Percentiles rank a stretch among this genome's conserved stretches.
Conservation (phyloP, 2,113 vertebrate species). For the Heterotis niloticus region DNA sequence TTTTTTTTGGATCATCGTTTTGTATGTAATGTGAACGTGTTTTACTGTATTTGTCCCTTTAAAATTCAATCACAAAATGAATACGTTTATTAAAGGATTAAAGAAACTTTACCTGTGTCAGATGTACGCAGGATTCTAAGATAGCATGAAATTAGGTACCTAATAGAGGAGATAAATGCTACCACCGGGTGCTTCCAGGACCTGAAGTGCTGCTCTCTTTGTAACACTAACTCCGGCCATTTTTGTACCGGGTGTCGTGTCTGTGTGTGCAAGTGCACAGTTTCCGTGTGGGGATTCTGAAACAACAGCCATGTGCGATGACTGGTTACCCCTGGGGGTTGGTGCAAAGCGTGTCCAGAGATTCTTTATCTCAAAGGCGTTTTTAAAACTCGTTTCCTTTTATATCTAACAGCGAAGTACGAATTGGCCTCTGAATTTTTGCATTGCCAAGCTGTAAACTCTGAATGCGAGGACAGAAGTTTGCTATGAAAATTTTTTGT, state of each 20-base stretch:
- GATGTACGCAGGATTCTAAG: neutral
- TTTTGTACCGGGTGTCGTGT: slow-evolving; percentile 11
- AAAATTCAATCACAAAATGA: neutral
- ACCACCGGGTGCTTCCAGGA: slow-evolving; percentile 59
- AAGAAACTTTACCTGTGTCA: neutral
- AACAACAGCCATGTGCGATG: too few relatives aligned
- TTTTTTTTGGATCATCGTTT: neutral
- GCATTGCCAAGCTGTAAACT: slow-evolving; percentile 31
- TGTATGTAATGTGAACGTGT: neutral
- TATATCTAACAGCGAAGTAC: slow-evolving; percentile 31
- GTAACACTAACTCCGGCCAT: slow-evolving; percentile 8
- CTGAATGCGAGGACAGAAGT: slow-evolving; percentile 28
- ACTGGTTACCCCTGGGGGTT: neutral
- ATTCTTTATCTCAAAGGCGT: neutral
- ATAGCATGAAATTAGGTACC: slow-evolving; percentile 5
- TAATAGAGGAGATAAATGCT: neutral
- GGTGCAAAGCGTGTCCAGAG: slow-evolving; percentile 1
- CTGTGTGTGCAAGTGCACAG: neutral
- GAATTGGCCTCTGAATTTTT: slow-evolving; percentile 21
- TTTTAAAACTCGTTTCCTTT: neutral
- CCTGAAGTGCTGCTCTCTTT: slow-evolving; percentile 25
- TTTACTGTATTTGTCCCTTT: neutral
- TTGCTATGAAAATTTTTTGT: slow-evolving; percentile 30
- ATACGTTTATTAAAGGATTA: neutral
- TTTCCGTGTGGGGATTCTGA: too few relatives aligned